Base-by-base conservation (phyloP, 92 coral and sea anemone genomes). In the Porites divaricata region DNA sequence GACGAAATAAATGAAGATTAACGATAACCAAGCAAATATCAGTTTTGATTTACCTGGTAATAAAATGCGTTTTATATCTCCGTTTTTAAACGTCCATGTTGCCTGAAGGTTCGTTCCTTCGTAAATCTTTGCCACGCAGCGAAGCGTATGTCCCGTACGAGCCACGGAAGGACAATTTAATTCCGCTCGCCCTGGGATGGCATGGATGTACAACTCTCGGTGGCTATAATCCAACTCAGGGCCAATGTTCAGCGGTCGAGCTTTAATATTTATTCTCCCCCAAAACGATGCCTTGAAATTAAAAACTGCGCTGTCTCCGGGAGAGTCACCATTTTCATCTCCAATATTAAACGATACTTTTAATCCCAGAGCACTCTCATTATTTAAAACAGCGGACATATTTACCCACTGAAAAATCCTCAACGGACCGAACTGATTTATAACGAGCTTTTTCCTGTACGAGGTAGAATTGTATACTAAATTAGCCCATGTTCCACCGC, bases 401-500 rank as follows among this genome's bases (percentile, higher is more conserved):
- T 85, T 79, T 19, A 74, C 78, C 50, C 79, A 56, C 68, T 82
- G 68, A 64, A 90, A 96, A 20, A 92, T 83, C 68, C n/a, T 66
- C 8, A 87, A 70, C 8, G 78, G 22, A 28, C 80, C 74, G 15
- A 59, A 22, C 45, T 88, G 68, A 77, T 75, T 75, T 19, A 90
- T 75, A 2, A 72, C 75, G n/a, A 92, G 66, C 53, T 66, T 79
- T 53, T 88, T 83, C 20, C 68, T 49, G 25, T 85, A 95, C 8
- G 76, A 79, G 56, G 92, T 94, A 2, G 92, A 81, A 72, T 94
- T 96, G 79, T 92, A 96, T 23, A 92, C 95, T 41, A 74, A 80
- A 64, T 90, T 86, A 9, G 93, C 91, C 67, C 67, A 57, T 50
- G 64, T 45, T 53, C 99, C 99, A 5, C 99, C 99, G 58, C 99